phyloP scores from a whole-genome alignment of 2,888 invertebrate species.

The Strigamia maritima region DNA sequence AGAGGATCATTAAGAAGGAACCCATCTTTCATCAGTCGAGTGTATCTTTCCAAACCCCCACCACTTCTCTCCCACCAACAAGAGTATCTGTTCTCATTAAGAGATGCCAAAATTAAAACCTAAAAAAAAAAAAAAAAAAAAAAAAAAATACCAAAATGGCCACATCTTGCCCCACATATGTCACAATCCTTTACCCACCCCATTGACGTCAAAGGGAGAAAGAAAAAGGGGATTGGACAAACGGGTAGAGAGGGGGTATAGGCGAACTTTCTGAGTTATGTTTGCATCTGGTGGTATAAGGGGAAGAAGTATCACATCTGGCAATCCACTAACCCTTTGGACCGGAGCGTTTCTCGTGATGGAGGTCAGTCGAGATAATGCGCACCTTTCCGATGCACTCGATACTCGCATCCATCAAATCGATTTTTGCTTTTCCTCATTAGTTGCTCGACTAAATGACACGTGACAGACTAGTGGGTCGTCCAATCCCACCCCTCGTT shows the following conservation, averaged over 20 bases:
- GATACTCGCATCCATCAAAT: background rate
- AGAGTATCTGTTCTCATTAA: background rate
- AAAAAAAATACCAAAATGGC: background rate
- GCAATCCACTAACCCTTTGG: background rate
- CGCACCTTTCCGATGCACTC: background rate
- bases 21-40: background rate
- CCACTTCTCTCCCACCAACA: background rate
- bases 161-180: background rate
- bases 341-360: background rate
- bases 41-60: background rate
- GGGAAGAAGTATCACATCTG: background rate
- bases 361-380: background rate
- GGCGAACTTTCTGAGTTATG: background rate
- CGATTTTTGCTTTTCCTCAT: background rate
- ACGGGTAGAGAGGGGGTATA: background rate
- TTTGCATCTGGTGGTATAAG: background rate
- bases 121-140: background rate
- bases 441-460: background rate
- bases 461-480: background rate
- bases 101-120: background rate
- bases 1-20: background rate
- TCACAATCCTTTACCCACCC: background rate
- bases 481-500: background rate
- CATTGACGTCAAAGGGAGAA: background rate
- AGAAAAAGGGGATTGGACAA: background rate